These are phyloP conservation scores for Heliocidaris tuberculata DNA, from an alignment of 35 echinoderm and acorn worm genomes.

Conservation along the genomic window DNA sequence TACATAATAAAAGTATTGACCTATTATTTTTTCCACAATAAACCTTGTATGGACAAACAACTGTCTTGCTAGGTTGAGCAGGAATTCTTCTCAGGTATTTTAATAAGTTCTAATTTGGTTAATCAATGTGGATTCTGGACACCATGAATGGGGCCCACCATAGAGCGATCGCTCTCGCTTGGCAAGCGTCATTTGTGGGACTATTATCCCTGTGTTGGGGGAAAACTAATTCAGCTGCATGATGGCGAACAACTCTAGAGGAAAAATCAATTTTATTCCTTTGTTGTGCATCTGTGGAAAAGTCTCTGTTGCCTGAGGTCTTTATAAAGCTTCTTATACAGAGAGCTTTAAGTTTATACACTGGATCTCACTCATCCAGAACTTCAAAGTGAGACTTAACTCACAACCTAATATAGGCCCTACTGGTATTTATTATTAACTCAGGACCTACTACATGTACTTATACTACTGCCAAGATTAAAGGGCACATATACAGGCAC, in stretches of 20 bases:
- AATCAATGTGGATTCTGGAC: constrained; percentile 8
- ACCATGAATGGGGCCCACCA: background rate
- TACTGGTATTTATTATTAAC: too few relatives aligned
- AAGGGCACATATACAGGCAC: too few relatives aligned
- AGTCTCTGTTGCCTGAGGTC: background rate
- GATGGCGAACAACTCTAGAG: background rate
- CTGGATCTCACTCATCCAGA: background rate
- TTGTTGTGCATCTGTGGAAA: background rate
- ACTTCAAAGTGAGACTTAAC: background rate
- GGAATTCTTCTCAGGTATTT: background rate
- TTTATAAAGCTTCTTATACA: background rate
- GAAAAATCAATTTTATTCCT: constrained; percentile 25
- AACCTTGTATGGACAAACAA: background rate
- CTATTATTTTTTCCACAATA: background rate
- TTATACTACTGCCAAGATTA: too few relatives aligned
- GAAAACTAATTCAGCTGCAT: constrained; percentile 23
- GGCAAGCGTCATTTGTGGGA: background rate
- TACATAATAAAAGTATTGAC: background rate
- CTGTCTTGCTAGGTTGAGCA: constrained; percentile 7
- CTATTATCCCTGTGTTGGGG: background rate
- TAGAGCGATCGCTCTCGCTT: background rate
- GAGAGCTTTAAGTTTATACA: background rate
- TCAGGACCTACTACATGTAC: too few relatives aligned
- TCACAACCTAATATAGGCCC: too few relatives aligned
- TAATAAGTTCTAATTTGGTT: constrained; percentile 24